Evolutionary conservation across 2,888 invertebrate species (phyloP).

Genomic region (Hemaris fuciformis): DNA sequence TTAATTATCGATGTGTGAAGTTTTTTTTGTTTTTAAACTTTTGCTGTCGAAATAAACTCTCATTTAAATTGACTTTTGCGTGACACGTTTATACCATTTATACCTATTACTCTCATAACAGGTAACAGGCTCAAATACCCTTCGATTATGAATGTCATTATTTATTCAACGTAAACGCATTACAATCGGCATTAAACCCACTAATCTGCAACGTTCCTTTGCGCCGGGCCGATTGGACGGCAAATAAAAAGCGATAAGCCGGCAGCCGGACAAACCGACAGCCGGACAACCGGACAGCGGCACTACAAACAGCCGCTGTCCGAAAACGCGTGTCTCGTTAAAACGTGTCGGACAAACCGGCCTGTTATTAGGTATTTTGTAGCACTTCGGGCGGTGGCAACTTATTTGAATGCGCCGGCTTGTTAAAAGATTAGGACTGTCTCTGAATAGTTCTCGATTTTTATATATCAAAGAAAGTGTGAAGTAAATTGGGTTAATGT

Average conservation of each 20-base stretch:
- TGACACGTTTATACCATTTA: no score
- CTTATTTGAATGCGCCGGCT: not conserved
- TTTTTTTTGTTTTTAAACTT: no score
- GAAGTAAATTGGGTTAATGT: no score
- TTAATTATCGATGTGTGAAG: no score
- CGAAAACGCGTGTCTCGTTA: slow-evolving; percentile 33
- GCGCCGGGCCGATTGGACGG: not conserved
- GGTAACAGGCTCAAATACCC: not conserved
- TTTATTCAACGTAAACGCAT: not conserved
- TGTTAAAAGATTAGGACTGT: not conserved
- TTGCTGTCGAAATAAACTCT: no score
- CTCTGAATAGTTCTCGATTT: no score
- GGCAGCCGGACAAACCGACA: slow-evolving; percentile 14
- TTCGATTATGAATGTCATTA: no score
- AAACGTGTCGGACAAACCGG: slow-evolving; percentile 28
- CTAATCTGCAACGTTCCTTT: not conserved
- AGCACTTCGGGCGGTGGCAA: slow-evolving; percentile 11
- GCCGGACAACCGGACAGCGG: slow-evolving; percentile 23
- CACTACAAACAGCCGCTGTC: slow-evolving; percentile 28
- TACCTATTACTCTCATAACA: not conserved
- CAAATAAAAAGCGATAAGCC: slow-evolving; percentile 5
- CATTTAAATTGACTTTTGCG: no score
- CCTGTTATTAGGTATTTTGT: slow-evolving; percentile 15
- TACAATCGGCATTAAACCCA: not conserved
- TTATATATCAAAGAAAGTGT: no score